Conservation (phyloP, 1,140 invertebrate genomes). For the Micrasema minimum region DNA sequence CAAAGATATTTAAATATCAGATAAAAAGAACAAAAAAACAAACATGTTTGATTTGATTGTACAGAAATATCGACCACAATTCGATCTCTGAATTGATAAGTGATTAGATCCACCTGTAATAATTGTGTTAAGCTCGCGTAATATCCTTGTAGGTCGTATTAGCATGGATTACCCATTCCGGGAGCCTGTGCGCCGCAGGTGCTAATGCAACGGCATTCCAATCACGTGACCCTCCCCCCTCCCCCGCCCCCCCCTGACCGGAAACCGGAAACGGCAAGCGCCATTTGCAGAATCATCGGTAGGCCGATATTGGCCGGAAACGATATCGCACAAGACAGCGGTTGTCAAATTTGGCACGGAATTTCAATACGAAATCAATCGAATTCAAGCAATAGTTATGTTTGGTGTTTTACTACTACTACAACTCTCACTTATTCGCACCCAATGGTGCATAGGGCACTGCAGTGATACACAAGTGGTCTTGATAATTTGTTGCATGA, state of each 20-base stretch:
- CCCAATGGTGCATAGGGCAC: no score
- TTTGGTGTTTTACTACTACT: not conserved
- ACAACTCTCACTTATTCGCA: no score
- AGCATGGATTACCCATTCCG: slow-evolving; percentile 34
- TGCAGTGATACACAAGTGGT: no score
- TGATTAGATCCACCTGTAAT: no score
- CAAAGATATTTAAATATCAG: no score
- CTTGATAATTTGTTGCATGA: no score
- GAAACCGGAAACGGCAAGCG: slow-evolving; percentile 3
- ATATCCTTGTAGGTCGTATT: no score
- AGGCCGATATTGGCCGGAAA: slow-evolving; percentile 12
- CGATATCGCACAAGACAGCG: not conserved
- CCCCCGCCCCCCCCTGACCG: not conserved
- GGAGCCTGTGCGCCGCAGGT: slow-evolving; percentile 30
- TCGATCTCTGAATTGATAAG: no score
- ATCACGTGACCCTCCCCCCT: slow-evolving; percentile 39
- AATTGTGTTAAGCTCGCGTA: no score
- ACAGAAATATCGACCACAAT: no score
- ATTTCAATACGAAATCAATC: not conserved
- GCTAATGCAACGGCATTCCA: slow-evolving; percentile 48
- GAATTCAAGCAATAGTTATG: not conserved
- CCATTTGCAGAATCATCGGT: slow-evolving; percentile 24
- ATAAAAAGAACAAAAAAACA: no score
- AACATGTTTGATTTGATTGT: no score
- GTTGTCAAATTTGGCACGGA: not conserved